phyloP scores from a whole-genome alignment of 2,797 vertebrate genomes.

The Phalloptychus januarius region DNA sequence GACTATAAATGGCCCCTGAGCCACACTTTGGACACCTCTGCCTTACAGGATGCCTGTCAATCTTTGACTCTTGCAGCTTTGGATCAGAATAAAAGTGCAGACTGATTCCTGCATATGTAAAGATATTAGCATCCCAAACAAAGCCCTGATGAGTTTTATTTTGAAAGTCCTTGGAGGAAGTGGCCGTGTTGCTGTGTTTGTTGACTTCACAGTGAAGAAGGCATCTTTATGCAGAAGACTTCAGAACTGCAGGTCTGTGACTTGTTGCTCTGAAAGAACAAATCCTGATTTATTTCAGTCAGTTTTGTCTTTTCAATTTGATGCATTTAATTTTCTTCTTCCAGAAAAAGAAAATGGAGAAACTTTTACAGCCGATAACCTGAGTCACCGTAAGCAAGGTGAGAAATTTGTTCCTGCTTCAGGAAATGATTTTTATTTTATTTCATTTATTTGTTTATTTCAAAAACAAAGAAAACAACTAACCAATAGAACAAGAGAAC shows the following conservation, averaged over 20 bases:
- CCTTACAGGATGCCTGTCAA: neutral
- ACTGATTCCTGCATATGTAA: neutral
- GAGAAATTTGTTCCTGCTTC: constrained; percentile 15
- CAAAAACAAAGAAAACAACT: too few species aligned
- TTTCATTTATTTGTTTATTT: neutral
- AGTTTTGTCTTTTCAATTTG: neutral
- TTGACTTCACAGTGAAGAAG: constrained; percentile 14
- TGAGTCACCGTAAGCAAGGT: constrained; percentile 56
- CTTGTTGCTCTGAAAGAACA: neutral
- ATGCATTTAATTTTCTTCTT: neutral
- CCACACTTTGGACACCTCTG: too few species aligned
- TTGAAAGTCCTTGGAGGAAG: constrained; percentile 55
- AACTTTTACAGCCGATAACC: constrained; percentile 23
- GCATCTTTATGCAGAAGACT: constrained; percentile 35
- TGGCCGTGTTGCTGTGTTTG: neutral
- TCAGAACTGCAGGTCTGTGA: constrained; percentile 40
- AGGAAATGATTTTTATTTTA: neutral
- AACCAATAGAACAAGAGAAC: too few species aligned
- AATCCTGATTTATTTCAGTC: neutral
- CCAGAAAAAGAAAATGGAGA: constrained; percentile 36
- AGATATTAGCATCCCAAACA: neutral
- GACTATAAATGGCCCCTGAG: too few species aligned
- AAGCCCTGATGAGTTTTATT: constrained; percentile 36
- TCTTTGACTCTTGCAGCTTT: neutral
- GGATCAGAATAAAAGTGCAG: neutral